Conservation (phyloP, 2,113 vertebrate genomes). For the Phaethon lepturus region DNA sequence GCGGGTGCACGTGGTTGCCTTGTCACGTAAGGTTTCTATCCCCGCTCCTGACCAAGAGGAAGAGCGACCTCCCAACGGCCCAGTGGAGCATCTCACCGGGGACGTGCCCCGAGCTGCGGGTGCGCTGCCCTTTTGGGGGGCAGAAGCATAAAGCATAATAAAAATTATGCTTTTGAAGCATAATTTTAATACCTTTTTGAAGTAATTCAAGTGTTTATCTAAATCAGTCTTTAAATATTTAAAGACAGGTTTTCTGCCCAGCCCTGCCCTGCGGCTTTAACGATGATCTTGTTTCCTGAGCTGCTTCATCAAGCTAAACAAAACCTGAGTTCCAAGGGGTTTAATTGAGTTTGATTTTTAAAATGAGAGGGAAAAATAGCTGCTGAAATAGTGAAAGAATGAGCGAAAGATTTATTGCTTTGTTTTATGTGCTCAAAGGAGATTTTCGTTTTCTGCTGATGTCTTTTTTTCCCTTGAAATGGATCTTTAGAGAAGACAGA, state of each 20-base stretch:
- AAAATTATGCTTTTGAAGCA: background rate
- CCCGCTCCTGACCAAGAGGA: background rate
- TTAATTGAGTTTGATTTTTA: background rate
- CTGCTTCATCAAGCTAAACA: background rate
- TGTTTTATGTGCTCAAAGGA: background rate
- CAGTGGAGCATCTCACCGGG: background rate
- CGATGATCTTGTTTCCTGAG: background rate
- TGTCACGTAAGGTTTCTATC: background rate
- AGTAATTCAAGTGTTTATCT: background rate
- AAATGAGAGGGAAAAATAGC: background rate
- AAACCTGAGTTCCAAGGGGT: background rate
- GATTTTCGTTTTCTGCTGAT: background rate
- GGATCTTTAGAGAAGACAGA: background rate
- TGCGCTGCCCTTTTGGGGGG: background rate
- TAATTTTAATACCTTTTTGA: background rate
- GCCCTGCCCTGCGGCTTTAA: background rate
- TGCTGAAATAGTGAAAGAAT: background rate
- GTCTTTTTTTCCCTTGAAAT: background rate
- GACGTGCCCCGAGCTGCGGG: background rate
- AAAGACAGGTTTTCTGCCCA: background rate
- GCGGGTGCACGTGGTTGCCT: background rate
- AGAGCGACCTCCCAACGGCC: background rate
- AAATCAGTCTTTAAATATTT: background rate
- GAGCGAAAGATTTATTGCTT: background rate
- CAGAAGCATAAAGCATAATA: background rate